Percentiles rank a stretch among this genome's conserved stretches.
These are phyloP conservation scores for Microcebus lehilahytsara DNA, from an alignment of 2,113 vertebrate genomes.

Conservation along the genomic window DNA sequence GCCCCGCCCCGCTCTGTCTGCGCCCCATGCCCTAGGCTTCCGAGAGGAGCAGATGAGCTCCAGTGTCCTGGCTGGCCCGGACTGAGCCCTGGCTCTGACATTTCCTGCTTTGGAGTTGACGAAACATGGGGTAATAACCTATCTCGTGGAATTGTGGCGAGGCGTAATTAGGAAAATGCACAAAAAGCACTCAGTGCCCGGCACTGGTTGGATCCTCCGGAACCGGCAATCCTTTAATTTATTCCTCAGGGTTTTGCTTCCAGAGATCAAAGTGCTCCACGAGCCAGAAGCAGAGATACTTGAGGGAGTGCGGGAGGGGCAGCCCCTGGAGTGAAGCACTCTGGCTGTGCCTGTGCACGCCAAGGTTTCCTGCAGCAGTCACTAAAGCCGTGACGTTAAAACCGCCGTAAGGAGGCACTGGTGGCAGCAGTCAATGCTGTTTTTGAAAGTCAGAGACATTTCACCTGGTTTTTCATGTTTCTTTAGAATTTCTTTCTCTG, in stretches of 20 bases:
- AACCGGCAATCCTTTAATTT: not conserved
- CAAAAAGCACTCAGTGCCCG: not conserved
- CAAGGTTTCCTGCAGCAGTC: rapidly evolving
- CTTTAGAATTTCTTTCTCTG: not conserved
- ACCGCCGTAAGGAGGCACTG: not conserved
- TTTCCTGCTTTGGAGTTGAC: not conserved
- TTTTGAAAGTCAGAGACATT: not conserved
- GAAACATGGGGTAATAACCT: not conserved
- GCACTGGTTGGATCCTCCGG: not conserved
- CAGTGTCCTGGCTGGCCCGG: not conserved
- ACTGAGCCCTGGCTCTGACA: not conserved
- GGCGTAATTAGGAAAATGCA: not conserved
- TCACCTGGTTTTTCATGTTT: not conserved
- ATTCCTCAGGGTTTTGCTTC: not conserved
- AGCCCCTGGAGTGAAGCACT: not conserved
- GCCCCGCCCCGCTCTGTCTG: not conserved
- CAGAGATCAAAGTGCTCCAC: not conserved
- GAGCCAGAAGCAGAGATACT: not conserved
- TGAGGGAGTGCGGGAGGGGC: not conserved
- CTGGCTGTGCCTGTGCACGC: not conserved
- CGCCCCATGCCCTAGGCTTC: not conserved
- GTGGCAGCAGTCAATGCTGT: rapidly evolving
- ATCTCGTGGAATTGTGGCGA: not conserved
- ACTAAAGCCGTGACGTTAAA: not conserved
- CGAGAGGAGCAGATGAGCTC: not conserved